Evolutionary conservation across 1,140 invertebrate species (phyloP), one percentile per base, ranked within the genome.

Genomic region (Bombus waltoni): DNA sequence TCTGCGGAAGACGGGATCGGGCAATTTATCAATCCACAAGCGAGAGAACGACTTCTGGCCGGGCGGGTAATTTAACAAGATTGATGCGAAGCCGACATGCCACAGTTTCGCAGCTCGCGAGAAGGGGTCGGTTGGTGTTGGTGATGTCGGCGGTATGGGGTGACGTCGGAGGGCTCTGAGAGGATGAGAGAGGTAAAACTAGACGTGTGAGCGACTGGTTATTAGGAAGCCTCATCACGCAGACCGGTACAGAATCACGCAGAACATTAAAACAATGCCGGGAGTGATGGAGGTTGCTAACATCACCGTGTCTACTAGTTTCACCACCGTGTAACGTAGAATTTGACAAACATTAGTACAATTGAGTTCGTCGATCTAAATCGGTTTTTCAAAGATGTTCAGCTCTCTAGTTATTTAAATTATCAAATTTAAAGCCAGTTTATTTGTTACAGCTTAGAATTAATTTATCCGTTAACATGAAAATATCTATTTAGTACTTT

Each of bases 11-110:
- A 93, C 91, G 92, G 89, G 91, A 93, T 94, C 93, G 89, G 91
- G 94, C 93, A 95, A 95, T 95, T 95, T 95, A 95, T 95, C 94
- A 95, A 95, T 94, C 93, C 93, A 90, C 90, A 87, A 91, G 88
- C 85, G 91, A 92, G 92, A 93, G 92, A 93, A 93, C 91, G 93
- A 95, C 94, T 95, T 87, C 91, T 93, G 94, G 92, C 93, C 91
- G 89, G 93, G 93, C 91, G 93, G 94, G 94, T 94, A 95, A 95
- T 95, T 95, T 94, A 94, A 94, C 94, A 95, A 95, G 94, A 95
- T 95, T 95, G 94, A 95, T 95, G 94, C 89, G 91, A 93, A 92
- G 92, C 92, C 94, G 93, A 94, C 94, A 94, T 94, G 94, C 93
- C 94, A 94, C 93, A 94, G 93, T 94, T 94, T 92, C 92, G 92